Base-by-base conservation (phyloP, 2,113 vertebrate genomes). In the Cephalopterus ornatus region DNA sequence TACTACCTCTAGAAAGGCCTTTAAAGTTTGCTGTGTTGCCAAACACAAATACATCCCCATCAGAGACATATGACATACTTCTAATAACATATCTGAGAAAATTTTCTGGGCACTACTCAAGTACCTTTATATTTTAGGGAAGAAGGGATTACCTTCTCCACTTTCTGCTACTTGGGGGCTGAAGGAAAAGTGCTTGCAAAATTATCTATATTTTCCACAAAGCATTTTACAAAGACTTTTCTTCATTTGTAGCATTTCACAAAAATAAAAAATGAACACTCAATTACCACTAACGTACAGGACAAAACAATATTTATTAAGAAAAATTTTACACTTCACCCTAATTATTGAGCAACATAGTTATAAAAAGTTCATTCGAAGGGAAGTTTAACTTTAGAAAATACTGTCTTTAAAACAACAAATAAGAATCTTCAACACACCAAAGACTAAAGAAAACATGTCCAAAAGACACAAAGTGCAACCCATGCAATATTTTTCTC, bases 401-500 rank as follows among this genome's bases (percentile, higher is more conserved):
- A 85, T 49, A 61, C 7, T 67, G 33, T 63, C 12, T 81, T 91
- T 65, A 62, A 81, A 92, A 91, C 26, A 33, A 92, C 74, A 78
- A 88, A 84, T 22, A 77, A 77, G 32, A 70, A 86, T 91, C 61
- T 84, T 96, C 78, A 89, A 65, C 73, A 93, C 39, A 56, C 28
- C 61, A 73, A 85, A 71, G 55, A 59, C 79, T 94, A 68, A 92
- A 94, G 92, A 96, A 95, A 94, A 79, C 35, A 73, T 14, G 86
- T 92, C 89, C 61, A 5, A 91, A 93, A 84, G 49, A 97, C 94
- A 97, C 96, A 95, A 98, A 97, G 95, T 96, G 95, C 96, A 98
- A 97, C 93, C 44, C 97, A 98, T 98, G 98, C 98, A 98, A 96
- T 65, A 96, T 88, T 80, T 86, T 96, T 87, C 95, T 93, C 94